Conservation (phyloP, 2,888 invertebrate species). For the Acanthosepion pharaonis region DNA sequence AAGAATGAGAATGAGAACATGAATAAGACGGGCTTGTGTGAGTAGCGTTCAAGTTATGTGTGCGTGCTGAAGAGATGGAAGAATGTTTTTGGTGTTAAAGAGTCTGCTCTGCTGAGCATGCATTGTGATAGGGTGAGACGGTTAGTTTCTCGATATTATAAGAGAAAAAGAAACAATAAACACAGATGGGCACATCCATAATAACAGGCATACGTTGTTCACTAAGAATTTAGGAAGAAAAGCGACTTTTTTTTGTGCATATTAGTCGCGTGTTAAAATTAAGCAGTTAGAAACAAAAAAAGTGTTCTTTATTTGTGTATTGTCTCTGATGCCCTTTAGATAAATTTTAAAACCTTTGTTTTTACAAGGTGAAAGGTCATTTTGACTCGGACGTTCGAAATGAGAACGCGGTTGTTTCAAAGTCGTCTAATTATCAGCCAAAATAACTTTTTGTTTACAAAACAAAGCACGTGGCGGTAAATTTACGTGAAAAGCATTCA, state of each 20-base stretch:
- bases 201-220: not conserved
- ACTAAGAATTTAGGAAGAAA: not conserved
- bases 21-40: too few species aligned
- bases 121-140: not conserved
- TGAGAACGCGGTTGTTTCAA: too few species aligned
- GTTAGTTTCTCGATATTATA: not conserved
- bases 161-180: not conserved
- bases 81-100: not conserved
- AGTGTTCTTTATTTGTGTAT: not conserved
- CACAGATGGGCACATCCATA: not conserved
- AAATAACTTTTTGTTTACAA: too few species aligned
- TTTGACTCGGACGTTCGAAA: too few species aligned
- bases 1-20: not conserved
- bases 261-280: not conserved
- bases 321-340: not conserved
- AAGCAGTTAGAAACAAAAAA: too few species aligned
- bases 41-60: too few species aligned
- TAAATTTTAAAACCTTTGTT: not conserved
- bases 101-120: not conserved
- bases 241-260: not conserved
- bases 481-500: too few species aligned
- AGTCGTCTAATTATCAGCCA: too few species aligned
- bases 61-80: too few species aligned
- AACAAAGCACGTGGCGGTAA: too few species aligned
- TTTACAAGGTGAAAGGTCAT: not conserved